Percentiles rank a stretch among this genome's conserved stretches.
These are phyloP conservation scores for Pseudanteris insignis DNA, from an alignment of 2,888 invertebrate species.

Conservation along the genomic window DNA sequence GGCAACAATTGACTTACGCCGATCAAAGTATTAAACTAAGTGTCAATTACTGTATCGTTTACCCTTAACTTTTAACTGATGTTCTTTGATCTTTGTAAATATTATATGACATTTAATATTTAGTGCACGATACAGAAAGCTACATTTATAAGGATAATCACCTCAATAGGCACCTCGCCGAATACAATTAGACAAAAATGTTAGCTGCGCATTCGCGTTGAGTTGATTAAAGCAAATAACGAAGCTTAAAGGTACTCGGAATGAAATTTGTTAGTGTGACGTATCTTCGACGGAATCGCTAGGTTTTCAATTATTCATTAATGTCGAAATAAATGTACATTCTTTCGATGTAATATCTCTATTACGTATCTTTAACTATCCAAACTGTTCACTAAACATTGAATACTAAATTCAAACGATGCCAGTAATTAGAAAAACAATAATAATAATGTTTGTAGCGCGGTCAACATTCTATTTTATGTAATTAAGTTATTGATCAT, in stretches of 20 bases:
- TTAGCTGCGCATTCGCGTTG: constrained; percentile 10
- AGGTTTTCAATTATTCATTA: background rate
- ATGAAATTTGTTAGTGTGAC: no score
- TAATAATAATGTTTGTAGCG: no score
- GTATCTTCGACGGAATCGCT: no score
- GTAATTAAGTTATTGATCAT: no score
- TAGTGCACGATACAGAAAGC: constrained; percentile 16
- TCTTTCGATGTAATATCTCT: constrained; percentile 8
- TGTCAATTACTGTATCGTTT: constrained; percentile 43
- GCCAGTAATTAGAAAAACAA: no score
- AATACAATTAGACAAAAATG: constrained; percentile 8
- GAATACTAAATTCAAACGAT: constrained; percentile 6
- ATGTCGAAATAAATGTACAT: constrained; percentile 4
- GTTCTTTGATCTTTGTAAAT: constrained; percentile 32
- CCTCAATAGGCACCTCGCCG: constrained; percentile 16
- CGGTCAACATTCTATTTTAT: no score
- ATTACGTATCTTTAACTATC: constrained; percentile 5
- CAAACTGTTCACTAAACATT: constrained; percentile 13
- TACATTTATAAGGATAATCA: constrained; percentile 16
- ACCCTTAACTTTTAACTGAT: constrained; percentile 12
- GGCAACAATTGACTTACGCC: background rate
- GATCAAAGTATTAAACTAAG: constrained; percentile 17
- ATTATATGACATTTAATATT: constrained; percentile 18
- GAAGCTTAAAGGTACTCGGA: background rate
- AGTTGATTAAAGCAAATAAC: constrained; percentile 7